Evolutionary conservation across 2,888 invertebrate species (phyloP).

Genomic region (Epinotia nisella): DNA sequence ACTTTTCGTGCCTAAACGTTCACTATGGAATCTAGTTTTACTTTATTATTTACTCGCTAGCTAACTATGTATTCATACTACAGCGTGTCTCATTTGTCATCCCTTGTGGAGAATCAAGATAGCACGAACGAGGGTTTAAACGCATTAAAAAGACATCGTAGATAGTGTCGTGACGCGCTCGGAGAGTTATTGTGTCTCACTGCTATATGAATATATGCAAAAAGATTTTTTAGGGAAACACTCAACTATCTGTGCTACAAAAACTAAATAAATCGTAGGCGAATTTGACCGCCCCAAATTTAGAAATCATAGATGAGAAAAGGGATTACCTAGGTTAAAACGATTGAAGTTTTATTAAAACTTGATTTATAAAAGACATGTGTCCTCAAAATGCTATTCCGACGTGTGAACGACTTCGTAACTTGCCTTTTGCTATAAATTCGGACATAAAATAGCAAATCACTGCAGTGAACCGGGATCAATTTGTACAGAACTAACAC

Average conservation of each 20-base stretch:
- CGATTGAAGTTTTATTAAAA: neutral
- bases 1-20: too few species aligned
- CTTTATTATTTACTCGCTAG: too few species aligned
- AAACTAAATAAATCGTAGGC: too few species aligned
- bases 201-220: too few species aligned
- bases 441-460: neutral
- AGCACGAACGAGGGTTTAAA: slow-evolving; percentile 1
- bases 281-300: too few species aligned
- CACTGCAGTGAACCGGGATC: neutral
- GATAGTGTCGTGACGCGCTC: neutral
- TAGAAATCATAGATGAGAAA: too few species aligned
- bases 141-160: slow-evolving; percentile 14
- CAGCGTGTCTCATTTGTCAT: neutral
- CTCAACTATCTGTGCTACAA: too few species aligned
- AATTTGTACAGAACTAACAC: neutral
- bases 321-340: too few species aligned
- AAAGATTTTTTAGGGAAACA: too few species aligned
- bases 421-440: neutral
- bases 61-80: neutral
- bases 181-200: neutral
- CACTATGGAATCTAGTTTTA: too few species aligned
- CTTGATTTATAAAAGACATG: neutral
- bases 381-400: neutral
- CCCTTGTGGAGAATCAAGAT: neutral
- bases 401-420: neutral